phyloP scores from a whole-genome alignment of 2,797 vertebrate genomes.

The Fringilla coelebs region DNA sequence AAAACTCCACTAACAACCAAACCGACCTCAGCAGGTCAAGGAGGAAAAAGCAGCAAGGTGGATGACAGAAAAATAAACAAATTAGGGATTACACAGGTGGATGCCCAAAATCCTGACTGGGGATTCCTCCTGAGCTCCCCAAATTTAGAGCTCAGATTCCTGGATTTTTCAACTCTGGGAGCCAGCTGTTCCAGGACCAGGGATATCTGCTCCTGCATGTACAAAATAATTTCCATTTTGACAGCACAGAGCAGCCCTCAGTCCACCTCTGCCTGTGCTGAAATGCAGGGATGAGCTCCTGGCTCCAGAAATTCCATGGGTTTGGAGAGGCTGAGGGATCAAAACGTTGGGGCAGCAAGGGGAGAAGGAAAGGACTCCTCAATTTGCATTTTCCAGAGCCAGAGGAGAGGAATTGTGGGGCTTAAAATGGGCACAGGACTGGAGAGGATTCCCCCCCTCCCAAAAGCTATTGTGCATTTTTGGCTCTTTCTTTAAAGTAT shows the following conservation, averaged over 20 bases:
- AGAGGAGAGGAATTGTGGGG: background rate
- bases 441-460: background rate
- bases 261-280: background rate
- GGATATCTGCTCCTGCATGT: background rate
- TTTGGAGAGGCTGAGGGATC: background rate
- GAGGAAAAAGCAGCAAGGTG: background rate
- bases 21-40: background rate
- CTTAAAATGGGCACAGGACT: background rate
- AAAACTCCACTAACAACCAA: background rate
- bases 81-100: too few relatives aligned
- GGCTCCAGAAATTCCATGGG: background rate
- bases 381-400: background rate
- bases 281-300: background rate
- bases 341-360: background rate
- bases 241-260: background rate
- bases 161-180: background rate
- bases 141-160: background rate
- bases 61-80: background rate
- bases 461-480: background rate
- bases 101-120: background rate
- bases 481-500: background rate
- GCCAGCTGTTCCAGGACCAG: background rate
- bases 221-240: background rate
- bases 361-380: background rate
- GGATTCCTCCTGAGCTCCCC: background rate